Conservation (phyloP, 2,113 vertebrate species). For the Hippoglossus stenolepis region DNA sequence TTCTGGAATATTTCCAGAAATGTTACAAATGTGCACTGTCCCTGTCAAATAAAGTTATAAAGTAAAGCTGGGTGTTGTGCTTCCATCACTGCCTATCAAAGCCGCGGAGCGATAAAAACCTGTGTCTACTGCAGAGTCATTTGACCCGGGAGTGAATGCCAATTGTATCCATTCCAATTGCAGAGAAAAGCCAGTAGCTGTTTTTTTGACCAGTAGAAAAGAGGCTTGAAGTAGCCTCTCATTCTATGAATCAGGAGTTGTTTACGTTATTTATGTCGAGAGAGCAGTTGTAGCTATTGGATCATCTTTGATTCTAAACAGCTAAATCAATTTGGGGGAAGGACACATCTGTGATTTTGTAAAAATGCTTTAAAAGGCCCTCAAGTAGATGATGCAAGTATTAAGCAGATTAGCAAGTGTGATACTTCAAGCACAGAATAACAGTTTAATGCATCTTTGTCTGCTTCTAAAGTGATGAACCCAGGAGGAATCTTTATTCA, state of each 20-base stretch:
- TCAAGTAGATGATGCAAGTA: background rate
- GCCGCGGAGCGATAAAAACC: too few relatives aligned
- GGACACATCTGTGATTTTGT: conserved; percentile 5
- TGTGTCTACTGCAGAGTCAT: too few relatives aligned
- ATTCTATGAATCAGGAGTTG: background rate
- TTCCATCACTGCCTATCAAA: too few relatives aligned
- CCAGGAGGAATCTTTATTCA: conserved; percentile 30
- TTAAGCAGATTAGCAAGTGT: conserved; percentile 27
- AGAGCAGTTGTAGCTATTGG: conserved; percentile 9
- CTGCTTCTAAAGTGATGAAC: conserved; percentile 35
- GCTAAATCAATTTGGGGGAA: background rate
- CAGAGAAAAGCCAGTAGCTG: too few relatives aligned
- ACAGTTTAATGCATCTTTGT: conserved; percentile 21
- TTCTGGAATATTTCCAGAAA: too few relatives aligned
- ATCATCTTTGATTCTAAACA: conserved; percentile 8
- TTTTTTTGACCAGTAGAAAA: too few relatives aligned
- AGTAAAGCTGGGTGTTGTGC: too few relatives aligned
- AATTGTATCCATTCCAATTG: too few relatives aligned
- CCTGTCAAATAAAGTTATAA: too few relatives aligned
- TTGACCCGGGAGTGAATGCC: too few relatives aligned
- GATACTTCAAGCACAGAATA: conserved; percentile 8
- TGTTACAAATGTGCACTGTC: too few relatives aligned
- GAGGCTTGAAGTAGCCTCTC: too few relatives aligned
- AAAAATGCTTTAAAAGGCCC: conserved; percentile 10
- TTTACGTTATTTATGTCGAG: conserved; percentile 24